Conservation (phyloP, 2,888 invertebrate species). For the Syrphus vitripennis region DNA sequence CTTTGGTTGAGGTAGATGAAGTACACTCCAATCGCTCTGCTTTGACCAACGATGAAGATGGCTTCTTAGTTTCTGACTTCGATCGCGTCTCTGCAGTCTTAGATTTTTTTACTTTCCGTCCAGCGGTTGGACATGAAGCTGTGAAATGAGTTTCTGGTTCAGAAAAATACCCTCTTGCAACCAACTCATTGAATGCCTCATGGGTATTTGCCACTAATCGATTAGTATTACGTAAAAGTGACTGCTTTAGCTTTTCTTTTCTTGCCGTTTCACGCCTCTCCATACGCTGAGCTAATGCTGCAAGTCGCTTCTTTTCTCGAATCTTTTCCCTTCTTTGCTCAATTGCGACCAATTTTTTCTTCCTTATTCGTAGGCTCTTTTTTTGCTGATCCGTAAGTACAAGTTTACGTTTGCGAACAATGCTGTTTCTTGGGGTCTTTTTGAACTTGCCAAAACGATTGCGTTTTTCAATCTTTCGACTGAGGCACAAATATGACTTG, state of each 20-base stretch:
- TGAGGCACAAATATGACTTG: constrained; percentile 79
- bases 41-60: constrained; percentile 72
- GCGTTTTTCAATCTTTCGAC: constrained; percentile 76
- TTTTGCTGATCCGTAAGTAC: constrained; percentile 79
- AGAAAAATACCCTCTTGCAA: constrained; percentile 79
- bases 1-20: constrained; percentile 55
- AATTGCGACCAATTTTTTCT: constrained; percentile 74
- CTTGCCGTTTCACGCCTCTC: constrained; percentile 47
- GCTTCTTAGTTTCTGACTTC: constrained; percentile 81
- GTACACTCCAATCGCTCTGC: constrained; percentile 26
- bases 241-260: constrained; percentile 54
- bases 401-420: constrained; percentile 76
- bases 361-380: constrained; percentile 75
- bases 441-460: constrained; percentile 77
- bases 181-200: constrained; percentile 75
- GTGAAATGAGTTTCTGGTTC: constrained; percentile 78
- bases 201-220: neutral
- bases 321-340: constrained; percentile 75
- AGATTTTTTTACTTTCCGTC: constrained; percentile 70
- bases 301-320: constrained; percentile 71
- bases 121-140: constrained; percentile 50
- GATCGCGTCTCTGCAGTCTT: constrained; percentile 78
- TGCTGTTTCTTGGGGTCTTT: constrained; percentile 72
- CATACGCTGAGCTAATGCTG: constrained; percentile 66
- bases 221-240: constrained; percentile 20